Evolutionary conservation across 1,140 invertebrate species (phyloP).

Genomic region (Hermatobates lingyangjiaoensis): DNA sequence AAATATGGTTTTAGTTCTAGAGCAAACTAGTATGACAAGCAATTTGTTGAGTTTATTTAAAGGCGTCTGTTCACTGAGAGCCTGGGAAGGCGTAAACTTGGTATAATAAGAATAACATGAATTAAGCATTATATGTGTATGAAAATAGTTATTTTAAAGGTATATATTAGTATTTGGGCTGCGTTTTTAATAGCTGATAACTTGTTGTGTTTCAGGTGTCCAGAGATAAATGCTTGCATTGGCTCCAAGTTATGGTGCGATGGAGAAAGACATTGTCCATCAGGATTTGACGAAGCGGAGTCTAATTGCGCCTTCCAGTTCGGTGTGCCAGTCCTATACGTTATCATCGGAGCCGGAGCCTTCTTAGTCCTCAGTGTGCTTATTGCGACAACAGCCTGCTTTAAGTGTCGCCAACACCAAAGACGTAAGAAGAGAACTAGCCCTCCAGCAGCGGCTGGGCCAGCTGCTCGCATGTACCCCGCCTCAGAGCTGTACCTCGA

Average conservation of each 20-base stretch:
- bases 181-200: no score
- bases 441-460: slow-evolving; percentile 11
- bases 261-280: slow-evolving; percentile 46
- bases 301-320: slow-evolving; percentile 48
- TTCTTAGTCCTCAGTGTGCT: slow-evolving; percentile 30
- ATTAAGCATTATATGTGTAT: no score
- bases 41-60: no score
- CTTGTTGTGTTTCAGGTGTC: slow-evolving; percentile 41
- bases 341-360: slow-evolving; percentile 36
- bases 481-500: slow-evolving; percentile 36
- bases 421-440: slow-evolving; percentile 27
- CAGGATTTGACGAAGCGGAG: slow-evolving; percentile 50
- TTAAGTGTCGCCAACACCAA: slow-evolving; percentile 35
- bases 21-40: no score
- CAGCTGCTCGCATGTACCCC: slow-evolving; percentile 22
- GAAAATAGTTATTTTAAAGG: no score
- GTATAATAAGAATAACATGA: no score
- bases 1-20: no score
- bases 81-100: no score
- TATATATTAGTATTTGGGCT: no score
- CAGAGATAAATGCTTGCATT: slow-evolving; percentile 66
- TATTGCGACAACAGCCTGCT: slow-evolving; percentile 37
- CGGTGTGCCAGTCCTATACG: slow-evolving; percentile 42
- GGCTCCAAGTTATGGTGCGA: slow-evolving; percentile 52
- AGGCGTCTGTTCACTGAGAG: no score